Conservation (phyloP, 2,888 invertebrate genomes). For the Drosophila pseudotalamancana region DNA sequence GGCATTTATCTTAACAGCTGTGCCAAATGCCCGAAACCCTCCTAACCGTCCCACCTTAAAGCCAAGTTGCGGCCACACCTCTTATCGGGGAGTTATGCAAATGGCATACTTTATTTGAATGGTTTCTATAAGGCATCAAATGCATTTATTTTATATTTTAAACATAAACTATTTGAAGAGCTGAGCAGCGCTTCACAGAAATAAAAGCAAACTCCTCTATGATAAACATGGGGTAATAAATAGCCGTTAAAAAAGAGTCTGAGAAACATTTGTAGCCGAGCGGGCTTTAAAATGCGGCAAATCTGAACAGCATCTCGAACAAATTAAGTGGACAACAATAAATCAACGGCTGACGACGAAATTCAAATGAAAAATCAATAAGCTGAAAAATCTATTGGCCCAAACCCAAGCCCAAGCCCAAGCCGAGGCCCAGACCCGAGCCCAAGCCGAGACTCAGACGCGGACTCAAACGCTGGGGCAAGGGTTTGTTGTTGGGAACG, state of each 20-base stretch:
- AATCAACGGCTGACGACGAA: conserved; percentile 73
- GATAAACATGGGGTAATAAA: conserved; percentile 44
- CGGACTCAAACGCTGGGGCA: background rate
- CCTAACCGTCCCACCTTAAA: conserved; percentile 4
- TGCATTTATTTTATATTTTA: conserved; percentile 24
- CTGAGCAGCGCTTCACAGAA: background rate
- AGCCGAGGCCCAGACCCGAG: conserved; percentile 7
- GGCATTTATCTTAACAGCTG: conserved; percentile 1
- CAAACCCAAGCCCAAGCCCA: background rate
- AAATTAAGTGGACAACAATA: conserved; percentile 78
- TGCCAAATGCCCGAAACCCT: background rate
- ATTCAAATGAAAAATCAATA: conserved; percentile 80
- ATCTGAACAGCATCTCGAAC: conserved; percentile 73
- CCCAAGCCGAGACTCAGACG: background rate
- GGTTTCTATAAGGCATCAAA: conserved; percentile 47
- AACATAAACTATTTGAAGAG: conserved; percentile 48
- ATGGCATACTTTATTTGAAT: conserved; percentile 42
- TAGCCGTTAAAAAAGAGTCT: conserved; percentile 16
- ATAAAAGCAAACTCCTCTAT: conserved; percentile 7
- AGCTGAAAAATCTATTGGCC: conserved; percentile 68
- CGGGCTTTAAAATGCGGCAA: conserved; percentile 49
- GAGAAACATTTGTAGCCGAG: conserved; percentile 46
- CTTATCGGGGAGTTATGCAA: conserved; percentile 51
- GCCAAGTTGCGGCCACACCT: background rate
- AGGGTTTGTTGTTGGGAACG: conserved; percentile 37